These are phyloP conservation scores for Conus betulinus DNA, from an alignment of 1,140 invertebrate species.

Conservation along the genomic window DNA sequence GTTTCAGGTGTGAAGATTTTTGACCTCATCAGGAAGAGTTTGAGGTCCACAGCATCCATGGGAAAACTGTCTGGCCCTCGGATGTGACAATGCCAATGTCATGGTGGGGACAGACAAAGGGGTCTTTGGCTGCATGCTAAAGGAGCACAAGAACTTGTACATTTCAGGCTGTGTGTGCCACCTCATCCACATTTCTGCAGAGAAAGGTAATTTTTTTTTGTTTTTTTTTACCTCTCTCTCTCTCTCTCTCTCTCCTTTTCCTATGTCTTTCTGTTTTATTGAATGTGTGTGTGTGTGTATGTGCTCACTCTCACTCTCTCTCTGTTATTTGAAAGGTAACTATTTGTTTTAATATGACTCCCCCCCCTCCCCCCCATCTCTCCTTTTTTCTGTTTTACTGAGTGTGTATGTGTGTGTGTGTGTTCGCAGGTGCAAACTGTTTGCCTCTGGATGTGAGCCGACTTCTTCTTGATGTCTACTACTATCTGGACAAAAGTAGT, in stretches of 20 bases:
- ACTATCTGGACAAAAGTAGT: too few relatives aligned
- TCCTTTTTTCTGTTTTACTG: too few relatives aligned
- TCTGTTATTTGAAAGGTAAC: too few relatives aligned
- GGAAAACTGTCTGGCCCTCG: slow-evolving; percentile 54
- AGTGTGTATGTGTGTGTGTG: too few relatives aligned
- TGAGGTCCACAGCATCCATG: slow-evolving; percentile 40
- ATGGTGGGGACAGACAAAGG: slow-evolving; percentile 52
- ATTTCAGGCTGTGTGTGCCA: slow-evolving; percentile 41
- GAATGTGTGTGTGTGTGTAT: too few relatives aligned
- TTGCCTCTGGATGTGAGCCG: too few relatives aligned
- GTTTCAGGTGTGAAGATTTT: slow-evolving; percentile 53
- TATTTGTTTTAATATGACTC: too few relatives aligned
- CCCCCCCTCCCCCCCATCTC: too few relatives aligned
- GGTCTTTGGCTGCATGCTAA: slow-evolving; percentile 41
- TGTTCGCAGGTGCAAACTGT: too few relatives aligned
- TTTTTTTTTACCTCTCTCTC: neutral
- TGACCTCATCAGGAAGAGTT: slow-evolving; percentile 47
- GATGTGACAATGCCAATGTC: slow-evolving; percentile 57
- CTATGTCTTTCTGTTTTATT: neutral
- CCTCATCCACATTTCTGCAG: slow-evolving; percentile 30
- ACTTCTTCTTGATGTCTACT: too few relatives aligned
- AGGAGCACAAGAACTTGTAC: slow-evolving; percentile 35
- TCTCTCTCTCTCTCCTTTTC: slow-evolving; percentile 8
- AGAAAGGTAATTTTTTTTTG: neutral
- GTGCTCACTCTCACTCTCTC: too few relatives aligned